Evolutionary conservation across 2,888 invertebrate genomes (phyloP), one percentile per base, ranked within the genome.

Genomic region (Hedya salicella): DNA sequence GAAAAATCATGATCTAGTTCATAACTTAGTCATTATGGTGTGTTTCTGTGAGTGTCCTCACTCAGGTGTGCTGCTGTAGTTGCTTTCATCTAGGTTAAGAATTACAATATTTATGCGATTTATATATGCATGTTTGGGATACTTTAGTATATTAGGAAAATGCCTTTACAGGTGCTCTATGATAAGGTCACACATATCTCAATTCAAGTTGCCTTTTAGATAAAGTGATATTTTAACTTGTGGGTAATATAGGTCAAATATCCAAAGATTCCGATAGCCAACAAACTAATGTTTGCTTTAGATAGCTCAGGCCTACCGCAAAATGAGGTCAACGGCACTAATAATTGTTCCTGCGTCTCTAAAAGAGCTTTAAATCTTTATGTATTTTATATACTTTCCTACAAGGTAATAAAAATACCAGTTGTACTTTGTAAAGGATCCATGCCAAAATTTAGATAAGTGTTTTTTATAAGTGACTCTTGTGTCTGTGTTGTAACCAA

Each of bases 161-260:
- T 86, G 85, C 88, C 86, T 88, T 85, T 76, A 78, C 81, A 88
- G 93, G 93, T 93, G 93, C 93, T 91, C 77, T 91, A 89, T 78
- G 82, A 80, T 88, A 86, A 85, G 81, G 81, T 88, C 80, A 86
- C 84, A 87, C 89, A 91, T 91, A 91, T 92, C 91, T 89, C 80
- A 81, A 88, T 83, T 85, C 86, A 87, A 86, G 91, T 91, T 92
- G 93, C 92, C 92, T 93, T 92, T 86, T 89, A 90, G 88, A 89
- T 89, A 86, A 83, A 87, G 87, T 89, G 84, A 88, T 88, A 86
- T 87, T 83, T 83, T 80, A 80, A 80, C 79, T 78, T 80, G 77
- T 83, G 83, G 78, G 57, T 59, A 67, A 87, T 85, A 83, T 89
- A 83, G 85, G 86, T 87, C 86, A 84, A 82, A 85, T 81, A 80